phyloP scores from a whole-genome alignment of 2,113 vertebrate species.

The Upupa epops region DNA sequence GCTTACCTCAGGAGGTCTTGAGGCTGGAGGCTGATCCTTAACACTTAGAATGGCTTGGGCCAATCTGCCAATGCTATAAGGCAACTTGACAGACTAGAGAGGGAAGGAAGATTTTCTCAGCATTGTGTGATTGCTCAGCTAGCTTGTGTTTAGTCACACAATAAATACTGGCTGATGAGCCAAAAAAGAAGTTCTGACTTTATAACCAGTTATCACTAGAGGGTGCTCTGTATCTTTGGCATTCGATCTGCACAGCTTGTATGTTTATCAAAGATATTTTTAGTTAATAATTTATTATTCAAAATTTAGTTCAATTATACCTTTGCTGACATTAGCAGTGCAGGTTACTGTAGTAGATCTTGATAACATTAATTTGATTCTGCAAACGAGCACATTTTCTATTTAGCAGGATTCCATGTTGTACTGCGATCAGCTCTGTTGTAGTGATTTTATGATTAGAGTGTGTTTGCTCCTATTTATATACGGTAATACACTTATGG shows the following conservation, averaged over 20 bases:
- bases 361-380: conserved; percentile 46
- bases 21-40: neutral
- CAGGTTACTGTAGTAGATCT: conserved; percentile 28
- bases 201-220: conserved; percentile 2
- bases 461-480: conserved; percentile 38
- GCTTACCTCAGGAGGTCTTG: neutral
- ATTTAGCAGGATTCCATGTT: neutral
- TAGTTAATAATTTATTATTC: conserved; percentile 40
- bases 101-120: neutral
- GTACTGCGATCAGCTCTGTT: neutral
- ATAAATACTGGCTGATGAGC: neutral
- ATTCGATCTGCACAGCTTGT: neutral
- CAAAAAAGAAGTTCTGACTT: neutral
- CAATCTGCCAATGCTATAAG: neutral
- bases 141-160: neutral
- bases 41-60: neutral
- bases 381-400: conserved; percentile 33
- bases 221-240: conserved; percentile 52
- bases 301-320: conserved; percentile 43
- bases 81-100: neutral
- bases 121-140: neutral
- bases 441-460: conserved; percentile 34
- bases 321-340: conserved; percentile 47
- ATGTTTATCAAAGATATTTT: conserved; percentile 17
- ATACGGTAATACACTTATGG: conserved; percentile 30